Evolutionary conservation across 2,113 vertebrate genomes (phyloP), one percentile per base, ranked within the genome.

Genomic region (Gymnorhina tibicen): DNA sequence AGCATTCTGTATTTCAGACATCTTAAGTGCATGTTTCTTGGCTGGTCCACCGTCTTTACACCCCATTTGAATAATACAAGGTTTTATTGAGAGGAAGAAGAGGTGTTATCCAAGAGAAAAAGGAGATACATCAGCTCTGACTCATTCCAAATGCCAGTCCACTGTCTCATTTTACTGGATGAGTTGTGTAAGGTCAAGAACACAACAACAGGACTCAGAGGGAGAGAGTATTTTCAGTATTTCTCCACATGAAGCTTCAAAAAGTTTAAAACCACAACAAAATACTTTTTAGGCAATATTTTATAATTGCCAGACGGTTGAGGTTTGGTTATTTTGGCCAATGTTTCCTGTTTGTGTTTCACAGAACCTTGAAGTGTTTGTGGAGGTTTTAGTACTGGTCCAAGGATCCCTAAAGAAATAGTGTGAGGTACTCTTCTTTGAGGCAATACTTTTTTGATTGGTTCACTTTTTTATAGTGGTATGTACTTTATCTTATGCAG

Each of bases 21-120:
- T 75, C n/a, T 78, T 87, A 95, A 89, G 84, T 85, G 76, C 62
- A 53, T 82, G 28, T 44, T 82, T 89, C 72, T 89, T 91, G 87
- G n/a, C 89, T 72, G 44, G 14, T 41, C 47, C 44, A n/a, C 84
- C 41, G 69, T 70, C 66, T 89, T 89, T 82, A 82, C 53, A 75
- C 26, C 10, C 30, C 6, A 70, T 92, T 93, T 95, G 60, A 95
- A 95, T 95, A 93, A 81, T 37, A 41, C n/a, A 89, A 72, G 28
- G 44, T 73, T 94, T 91, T 91, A 75, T 26, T 85, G 58, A 86
- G 73, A 67, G 24, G 53, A 63, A 73, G 69, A 95, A 83, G 46
- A 91, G 74, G 53, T n/a, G 79, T 85, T 87, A 58, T 64, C 58
- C 73, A 77, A 59, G 44, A 60, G 44, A 81, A 56, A 50, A 87